Conservation (phyloP, 2,113 vertebrate species). For the Nerophis ophidion region DNA sequence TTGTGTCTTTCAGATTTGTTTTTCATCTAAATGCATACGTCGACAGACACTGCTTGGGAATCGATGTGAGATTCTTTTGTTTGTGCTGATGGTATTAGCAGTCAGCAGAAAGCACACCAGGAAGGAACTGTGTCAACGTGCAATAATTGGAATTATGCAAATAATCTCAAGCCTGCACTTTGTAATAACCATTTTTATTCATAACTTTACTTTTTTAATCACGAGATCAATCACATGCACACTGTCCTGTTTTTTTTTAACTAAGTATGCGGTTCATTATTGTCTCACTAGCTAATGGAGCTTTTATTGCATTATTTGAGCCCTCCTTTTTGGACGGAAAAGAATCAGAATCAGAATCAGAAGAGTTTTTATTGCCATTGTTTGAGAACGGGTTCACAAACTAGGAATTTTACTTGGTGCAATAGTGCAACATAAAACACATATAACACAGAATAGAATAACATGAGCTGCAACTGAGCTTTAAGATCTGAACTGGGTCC, state of each 20-base stretch:
- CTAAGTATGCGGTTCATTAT: slow-evolving; percentile 52
- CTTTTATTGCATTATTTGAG: slow-evolving; percentile 33
- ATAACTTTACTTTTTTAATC: slow-evolving; percentile 57
- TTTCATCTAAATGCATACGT: slow-evolving; percentile 3
- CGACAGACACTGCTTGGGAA: slow-evolving; percentile 5
- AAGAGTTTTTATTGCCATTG: too few species aligned
- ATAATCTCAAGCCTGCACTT: slow-evolving; percentile 53
- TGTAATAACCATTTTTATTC: slow-evolving; percentile 60
- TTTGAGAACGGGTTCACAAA: too few species aligned
- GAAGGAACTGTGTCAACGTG: slow-evolving; percentile 64
- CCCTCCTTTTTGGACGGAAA: too few species aligned
- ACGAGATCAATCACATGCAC: slow-evolving; percentile 46
- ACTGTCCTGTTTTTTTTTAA: slow-evolving; percentile 26
- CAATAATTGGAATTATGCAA: slow-evolving; percentile 72
- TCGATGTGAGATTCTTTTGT: slow-evolving; percentile 52
- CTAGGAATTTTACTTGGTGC: too few species aligned
- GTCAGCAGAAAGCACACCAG: slow-evolving; percentile 68
- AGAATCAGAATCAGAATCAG: too few species aligned
- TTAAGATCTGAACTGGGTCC: too few species aligned
- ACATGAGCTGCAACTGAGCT: too few species aligned
- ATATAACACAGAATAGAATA: too few species aligned
- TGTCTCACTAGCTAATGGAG: slow-evolving; percentile 49
- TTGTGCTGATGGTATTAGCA: slow-evolving; percentile 67
- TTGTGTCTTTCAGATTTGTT: not conserved
- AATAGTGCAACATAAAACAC: too few species aligned